Evolutionary conservation across 2,797 vertebrate genomes (phyloP), one percentile per base, ranked within the genome.

Genomic region (Crocodylus rhombifer): DNA sequence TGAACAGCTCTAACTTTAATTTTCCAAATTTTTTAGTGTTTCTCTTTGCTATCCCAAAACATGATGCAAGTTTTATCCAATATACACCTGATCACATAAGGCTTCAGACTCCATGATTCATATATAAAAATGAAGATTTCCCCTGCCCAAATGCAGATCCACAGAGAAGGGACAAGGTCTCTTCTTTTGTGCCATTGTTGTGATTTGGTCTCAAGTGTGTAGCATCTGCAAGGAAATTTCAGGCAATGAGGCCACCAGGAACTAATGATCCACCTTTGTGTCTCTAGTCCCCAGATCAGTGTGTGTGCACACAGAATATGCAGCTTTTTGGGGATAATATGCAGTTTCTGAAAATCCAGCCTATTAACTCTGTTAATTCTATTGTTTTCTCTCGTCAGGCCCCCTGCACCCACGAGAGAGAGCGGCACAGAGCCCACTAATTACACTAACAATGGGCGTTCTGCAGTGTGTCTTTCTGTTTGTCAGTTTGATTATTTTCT

Each of bases 291-390:
- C 80, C 4, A 2, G 82, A 83, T 90, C 7, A 0, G 57, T 2
- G 1, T 11, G 20, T 57, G 17, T 82, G 89, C 42, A 42, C 6
- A 0, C 85, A 86, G 77, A 78, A 69, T 77, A 79, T 56, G 1
- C 69, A 0, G 65, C 65, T 93, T 69, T 75, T 81, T 20, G 0
- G 78, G 86, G 86, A 33, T 4, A 0, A 69, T 30, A 30, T 1
- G 0, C 2, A 80, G 60, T 71, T 73, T 94, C 84, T 90, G 61
- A 64, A 69, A 91, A 76, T 14, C 0, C 84, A 88, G 86, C 79
- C 77, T 79, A 76, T 93, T 96, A 92, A 95, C 93, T 85, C 71
- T 0, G 1, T 25, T 94, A 91, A 92, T 93, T 94, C 80, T 78
- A 73, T 69, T 74, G 80, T 90, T 94, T 80, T 83, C 90, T 87